Evolutionary conservation across 2,797 vertebrate genomes (phyloP).

Genomic region (Enteromius trimaculatus): DNA sequence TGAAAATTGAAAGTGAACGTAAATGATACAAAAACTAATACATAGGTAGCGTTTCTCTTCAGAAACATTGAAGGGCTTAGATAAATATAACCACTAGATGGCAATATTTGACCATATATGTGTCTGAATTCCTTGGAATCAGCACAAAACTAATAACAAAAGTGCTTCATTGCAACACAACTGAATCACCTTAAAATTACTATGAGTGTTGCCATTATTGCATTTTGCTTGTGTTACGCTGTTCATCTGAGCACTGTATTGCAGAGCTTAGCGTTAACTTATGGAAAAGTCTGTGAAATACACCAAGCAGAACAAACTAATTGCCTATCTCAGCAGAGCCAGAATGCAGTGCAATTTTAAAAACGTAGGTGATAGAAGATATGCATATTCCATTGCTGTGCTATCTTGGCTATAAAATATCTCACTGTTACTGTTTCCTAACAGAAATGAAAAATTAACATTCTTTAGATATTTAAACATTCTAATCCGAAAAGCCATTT

Average conservation of each 20-base stretch:
- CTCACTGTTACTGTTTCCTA: background rate
- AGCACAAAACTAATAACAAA: conserved; percentile 27
- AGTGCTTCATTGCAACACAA: conserved; percentile 54
- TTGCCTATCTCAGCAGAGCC: conserved; percentile 14
- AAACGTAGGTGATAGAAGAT: conserved; percentile 11
- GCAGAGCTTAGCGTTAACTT: conserved; percentile 30
- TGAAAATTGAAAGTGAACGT: conserved; percentile 51
- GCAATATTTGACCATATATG: conserved; percentile 72
- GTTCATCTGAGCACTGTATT: conserved; percentile 32
- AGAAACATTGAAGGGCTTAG: conserved; percentile 23
- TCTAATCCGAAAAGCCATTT: background rate
- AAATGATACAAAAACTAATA: conserved; percentile 37
- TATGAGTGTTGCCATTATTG: conserved; percentile 67
- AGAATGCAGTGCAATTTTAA: conserved; percentile 24
- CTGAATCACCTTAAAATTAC: conserved; percentile 60
- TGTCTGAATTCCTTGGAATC: conserved; percentile 27
- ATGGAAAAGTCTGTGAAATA: conserved; percentile 37
- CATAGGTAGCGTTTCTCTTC: conserved; percentile 27
- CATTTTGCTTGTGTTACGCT: conserved; percentile 62
- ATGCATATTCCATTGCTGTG: conserved; percentile 29
- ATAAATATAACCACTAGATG: conserved; percentile 73
- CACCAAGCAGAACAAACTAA: conserved; percentile 33
- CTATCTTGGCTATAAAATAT: conserved; percentile 31
- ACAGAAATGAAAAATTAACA: background rate
- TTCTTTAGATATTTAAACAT: conserved; percentile 4